Percentiles rank a stretch among this genome's conserved stretches.
These are phyloP conservation scores for Daktulosphaira vitifoliae DNA, from an alignment of 1,140 invertebrate species.

Conservation along the genomic window DNA sequence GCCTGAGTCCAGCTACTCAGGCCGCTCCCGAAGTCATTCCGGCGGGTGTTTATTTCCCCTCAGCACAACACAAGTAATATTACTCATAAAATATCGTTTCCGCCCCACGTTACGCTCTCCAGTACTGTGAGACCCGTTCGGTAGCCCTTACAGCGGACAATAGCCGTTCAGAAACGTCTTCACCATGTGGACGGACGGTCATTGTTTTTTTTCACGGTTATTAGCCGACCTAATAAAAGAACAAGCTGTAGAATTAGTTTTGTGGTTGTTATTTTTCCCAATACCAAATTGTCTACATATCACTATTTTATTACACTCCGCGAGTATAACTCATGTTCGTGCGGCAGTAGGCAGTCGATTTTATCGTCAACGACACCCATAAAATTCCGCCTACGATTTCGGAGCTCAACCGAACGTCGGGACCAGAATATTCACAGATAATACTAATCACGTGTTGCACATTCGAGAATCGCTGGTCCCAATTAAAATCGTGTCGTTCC, in stretches of 20 bases:
- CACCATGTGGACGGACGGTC: constrained; percentile 13
- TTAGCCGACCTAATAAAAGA: too few species aligned
- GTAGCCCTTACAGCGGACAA: constrained; percentile 19
- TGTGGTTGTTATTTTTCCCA: constrained; percentile 12
- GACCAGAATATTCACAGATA: constrained; percentile 19
- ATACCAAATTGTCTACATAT: constrained; percentile 9
- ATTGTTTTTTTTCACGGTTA: constrained; percentile 14
- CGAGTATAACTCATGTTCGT: too few species aligned
- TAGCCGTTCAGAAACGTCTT: neutral
- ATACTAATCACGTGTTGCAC: constrained; percentile 17
- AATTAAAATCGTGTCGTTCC: constrained; percentile 21
- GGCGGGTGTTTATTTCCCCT: neutral
- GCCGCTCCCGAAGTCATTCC: constrained; percentile 24
- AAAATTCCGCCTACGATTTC: constrained; percentile 25
- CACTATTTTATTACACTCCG: neutral
- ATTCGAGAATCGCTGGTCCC: constrained; percentile 18
- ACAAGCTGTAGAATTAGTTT: neutral
- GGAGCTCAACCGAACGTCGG: neutral
- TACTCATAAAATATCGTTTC: constrained; percentile 21
- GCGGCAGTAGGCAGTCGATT: constrained; percentile 23
- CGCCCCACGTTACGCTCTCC: constrained; percentile 9
- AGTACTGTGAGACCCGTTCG: neutral
- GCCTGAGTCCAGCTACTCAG: neutral
- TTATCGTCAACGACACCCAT: constrained; percentile 28
- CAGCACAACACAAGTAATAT: neutral